These are phyloP conservation scores for Apeira syringaria DNA, from an alignment of 2,888 invertebrate genomes.

Conservation along the genomic window DNA sequence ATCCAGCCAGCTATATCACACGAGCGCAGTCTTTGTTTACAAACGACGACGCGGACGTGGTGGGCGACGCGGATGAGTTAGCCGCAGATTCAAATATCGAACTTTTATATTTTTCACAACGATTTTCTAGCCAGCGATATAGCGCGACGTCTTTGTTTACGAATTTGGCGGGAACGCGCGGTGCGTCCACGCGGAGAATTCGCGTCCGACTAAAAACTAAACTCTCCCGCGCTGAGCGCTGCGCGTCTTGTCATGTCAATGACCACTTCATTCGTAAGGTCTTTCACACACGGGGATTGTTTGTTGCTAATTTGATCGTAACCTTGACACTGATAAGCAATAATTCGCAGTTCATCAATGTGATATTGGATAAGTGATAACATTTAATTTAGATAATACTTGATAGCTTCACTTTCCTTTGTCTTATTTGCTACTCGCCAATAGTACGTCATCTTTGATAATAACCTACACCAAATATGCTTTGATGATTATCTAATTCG, in stretches of 20 bases:
- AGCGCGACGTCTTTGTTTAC: conserved; percentile 43
- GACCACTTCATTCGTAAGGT: conserved; percentile 32
- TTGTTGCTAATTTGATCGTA: conserved; percentile 9
- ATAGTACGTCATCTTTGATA: no score
- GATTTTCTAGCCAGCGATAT: conserved; percentile 2
- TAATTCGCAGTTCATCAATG: conserved; percentile 8
- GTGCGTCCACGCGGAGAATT: conserved; percentile 32
- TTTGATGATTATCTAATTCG: no score
- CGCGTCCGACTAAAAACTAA: conserved; percentile 14
- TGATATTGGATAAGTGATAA: conserved; percentile 2
- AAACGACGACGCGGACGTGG: no score
- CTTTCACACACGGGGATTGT: conserved; percentile 10
- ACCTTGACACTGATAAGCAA: conserved; percentile 16
- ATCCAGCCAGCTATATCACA: conserved; percentile 10
- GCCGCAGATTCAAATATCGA: conserved; percentile 8
- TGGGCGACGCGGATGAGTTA: no score
- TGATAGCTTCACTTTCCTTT: no score
- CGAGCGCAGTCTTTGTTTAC: conserved; percentile 44
- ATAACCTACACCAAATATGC: no score
- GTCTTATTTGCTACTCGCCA: no score
- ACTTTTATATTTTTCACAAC: conserved; percentile 9
- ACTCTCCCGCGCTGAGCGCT: conserved; percentile 44
- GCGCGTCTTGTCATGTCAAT: conserved; percentile 27
- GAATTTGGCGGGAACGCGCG: conserved; percentile 30
- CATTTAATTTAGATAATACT: no score